Evolutionary conservation across 2,888 invertebrate species (phyloP).

Genomic region (Thecophora atra): DNA sequence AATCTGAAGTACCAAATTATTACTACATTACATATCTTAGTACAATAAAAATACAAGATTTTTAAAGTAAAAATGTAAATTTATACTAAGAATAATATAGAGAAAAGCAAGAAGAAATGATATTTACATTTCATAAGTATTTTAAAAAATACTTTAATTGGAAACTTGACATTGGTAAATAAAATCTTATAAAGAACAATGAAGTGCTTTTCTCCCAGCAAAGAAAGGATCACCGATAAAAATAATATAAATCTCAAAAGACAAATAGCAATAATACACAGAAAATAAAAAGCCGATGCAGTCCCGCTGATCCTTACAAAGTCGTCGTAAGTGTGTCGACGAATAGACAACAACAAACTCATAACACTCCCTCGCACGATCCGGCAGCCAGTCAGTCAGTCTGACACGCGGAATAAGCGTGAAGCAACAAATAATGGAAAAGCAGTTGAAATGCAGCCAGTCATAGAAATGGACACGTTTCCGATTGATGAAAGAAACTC

Average conservation of each 20-base stretch:
- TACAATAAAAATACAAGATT: too few species aligned
- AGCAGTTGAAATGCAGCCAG: background rate
- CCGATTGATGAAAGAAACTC: background rate
- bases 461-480: background rate
- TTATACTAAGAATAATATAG: too few species aligned
- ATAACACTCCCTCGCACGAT: background rate
- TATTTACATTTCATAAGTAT: too few species aligned
- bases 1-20: too few species aligned
- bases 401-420: background rate
- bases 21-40: too few species aligned
- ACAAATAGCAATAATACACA: background rate
- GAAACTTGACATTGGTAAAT: too few species aligned
- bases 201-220: too few species aligned
- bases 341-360: background rate
- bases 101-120: too few species aligned
- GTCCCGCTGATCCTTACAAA: slow-evolving; percentile 23
- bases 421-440: background rate
- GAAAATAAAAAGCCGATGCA: background rate
- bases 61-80: too few species aligned
- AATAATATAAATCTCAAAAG: background rate
- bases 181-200: too few species aligned
- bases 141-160: too few species aligned
- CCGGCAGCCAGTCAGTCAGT: background rate
- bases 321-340: background rate
- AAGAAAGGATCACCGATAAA: too few species aligned